Percentiles rank a stretch among this genome's conserved stretches.
Evolutionary conservation across 1,140 invertebrate genomes (phyloP).

Genomic region (Hycleus phaleratus): DNA sequence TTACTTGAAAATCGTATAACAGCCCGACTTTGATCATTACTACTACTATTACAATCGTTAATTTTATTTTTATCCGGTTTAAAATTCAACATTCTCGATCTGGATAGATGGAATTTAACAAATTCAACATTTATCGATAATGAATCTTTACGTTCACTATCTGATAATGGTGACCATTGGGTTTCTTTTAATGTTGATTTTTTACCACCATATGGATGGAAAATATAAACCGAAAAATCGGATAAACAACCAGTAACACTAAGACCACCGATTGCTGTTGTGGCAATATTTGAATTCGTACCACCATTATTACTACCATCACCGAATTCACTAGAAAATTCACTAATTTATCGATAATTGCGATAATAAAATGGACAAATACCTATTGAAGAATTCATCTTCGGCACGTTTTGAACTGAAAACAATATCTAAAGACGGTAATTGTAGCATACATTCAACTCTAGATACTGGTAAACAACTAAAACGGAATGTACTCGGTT

Average conservation of each 20-base stretch:
- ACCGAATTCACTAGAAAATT: conserved; percentile 47
- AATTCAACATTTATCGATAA: conserved; percentile 95
- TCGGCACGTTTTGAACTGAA: conserved; percentile 85
- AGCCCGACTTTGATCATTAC: conserved; percentile 59
- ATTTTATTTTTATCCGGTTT: conserved; percentile 45
- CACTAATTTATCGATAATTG: neutral
- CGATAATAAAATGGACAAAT: conserved; percentile 30
- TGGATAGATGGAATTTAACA: conserved; percentile 89
- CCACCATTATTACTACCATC: conserved; percentile 36
- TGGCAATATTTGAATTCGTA: conserved; percentile 39
- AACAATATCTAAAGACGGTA: conserved; percentile 90
- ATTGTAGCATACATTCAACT: conserved; percentile 91
- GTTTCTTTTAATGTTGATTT: conserved; percentile 70
- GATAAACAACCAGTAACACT: conserved; percentile 91
- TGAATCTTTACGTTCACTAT: conserved; percentile 89
- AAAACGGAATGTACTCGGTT: conserved; percentile 92
- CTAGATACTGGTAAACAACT: conserved; percentile 91
- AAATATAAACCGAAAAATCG: conserved; percentile 95
- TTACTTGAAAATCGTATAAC: conserved; percentile 87
- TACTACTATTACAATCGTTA: conserved; percentile 43
- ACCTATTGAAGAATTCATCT: conserved; percentile 47
- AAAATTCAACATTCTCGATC: conserved; percentile 77
- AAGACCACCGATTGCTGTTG: conserved; percentile 71
- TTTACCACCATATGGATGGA: conserved; percentile 94
- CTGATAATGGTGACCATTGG: conserved; percentile 78